A percentile compares a stretch with the other conserved stretches of the same genome.
Evolutionary conservation across 92 coral and sea anemone genomes (phyloP).

Genomic region (Heliopora coerulea): DNA sequence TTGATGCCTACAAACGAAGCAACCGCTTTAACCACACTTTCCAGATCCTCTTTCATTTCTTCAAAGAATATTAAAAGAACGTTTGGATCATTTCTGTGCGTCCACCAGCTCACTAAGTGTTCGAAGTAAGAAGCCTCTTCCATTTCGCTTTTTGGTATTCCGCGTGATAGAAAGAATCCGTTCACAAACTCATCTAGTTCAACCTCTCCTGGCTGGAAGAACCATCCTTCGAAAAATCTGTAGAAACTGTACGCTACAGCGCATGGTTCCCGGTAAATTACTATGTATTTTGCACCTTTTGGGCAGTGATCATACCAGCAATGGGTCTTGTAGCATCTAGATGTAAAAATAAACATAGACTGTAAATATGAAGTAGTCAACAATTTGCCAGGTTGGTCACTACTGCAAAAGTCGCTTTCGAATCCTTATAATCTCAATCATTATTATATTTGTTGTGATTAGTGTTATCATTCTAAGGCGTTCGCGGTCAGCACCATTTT

Average conservation of each 20-base stretch:
- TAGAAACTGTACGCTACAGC: slow-evolving; percentile 1
- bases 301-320: slow-evolving; percentile 8
- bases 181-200: slow-evolving; percentile 10
- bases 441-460: too few species aligned
- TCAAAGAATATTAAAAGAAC: slow-evolving; percentile 54
- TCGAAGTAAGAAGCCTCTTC: slow-evolving; percentile 30
- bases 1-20: slow-evolving; percentile 20
- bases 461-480: too few species aligned
- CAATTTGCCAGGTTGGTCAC: too few species aligned
- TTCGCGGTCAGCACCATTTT: too few species aligned
- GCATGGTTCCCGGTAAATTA: slow-evolving; percentile 31
- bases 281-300: slow-evolving; percentile 27
- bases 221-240: slow-evolving; percentile 6
- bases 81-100: slow-evolving; percentile 41
- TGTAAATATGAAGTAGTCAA: too few species aligned
- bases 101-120: slow-evolving; percentile 58
- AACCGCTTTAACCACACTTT: slow-evolving; percentile 15
- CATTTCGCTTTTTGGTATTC: slow-evolving; percentile 21
- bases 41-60: slow-evolving; percentile 53
- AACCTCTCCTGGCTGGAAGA: slow-evolving; percentile 27
- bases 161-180: background rate
- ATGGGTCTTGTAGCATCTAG: slow-evolving; percentile 30
- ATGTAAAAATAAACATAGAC: background rate
- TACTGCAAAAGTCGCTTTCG: too few species aligned
- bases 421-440: too few species aligned